Evolutionary conservation across 2,797 vertebrate species (phyloP).

Genomic region (Gymnoscopelus microlampas): DNA sequence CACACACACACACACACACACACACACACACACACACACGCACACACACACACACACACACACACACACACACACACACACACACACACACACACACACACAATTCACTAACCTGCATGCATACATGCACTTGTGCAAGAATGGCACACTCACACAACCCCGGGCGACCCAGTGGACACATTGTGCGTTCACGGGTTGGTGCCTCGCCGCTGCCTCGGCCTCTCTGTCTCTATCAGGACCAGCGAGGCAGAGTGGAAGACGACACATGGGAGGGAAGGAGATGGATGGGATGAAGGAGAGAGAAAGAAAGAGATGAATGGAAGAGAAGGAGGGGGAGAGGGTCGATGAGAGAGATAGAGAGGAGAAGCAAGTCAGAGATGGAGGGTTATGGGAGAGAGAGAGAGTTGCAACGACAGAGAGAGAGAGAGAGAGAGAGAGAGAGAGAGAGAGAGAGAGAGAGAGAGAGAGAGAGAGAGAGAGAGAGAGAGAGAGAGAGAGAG

Average conservation of each 20-base stretch:
- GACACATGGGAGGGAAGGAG: conserved; percentile 48
- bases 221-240: conserved; percentile 16
- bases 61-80: too few species aligned
- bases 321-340: too few species aligned
- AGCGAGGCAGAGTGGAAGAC: conserved; percentile 38
- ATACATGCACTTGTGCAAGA: too few species aligned
- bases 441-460: neutral
- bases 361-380: too few species aligned
- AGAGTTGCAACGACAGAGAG: too few species aligned
- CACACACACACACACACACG: too few species aligned
- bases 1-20: too few species aligned
- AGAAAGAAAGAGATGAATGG: too few species aligned
- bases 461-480: neutral
- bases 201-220: conserved; percentile 36
- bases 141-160: neutral
- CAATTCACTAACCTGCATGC: conserved; percentile 32
- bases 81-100: neutral
- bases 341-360: too few species aligned
- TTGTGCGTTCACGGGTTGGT: conserved; percentile 16
- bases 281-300: too few species aligned
- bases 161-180: conserved; percentile 16
- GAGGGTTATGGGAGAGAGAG: neutral
- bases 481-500: neutral
- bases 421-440: neutral
- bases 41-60: too few species aligned